A percentile compares a stretch with the other conserved stretches of the same genome.
Evolutionary conservation across 2,888 invertebrate genomes (phyloP).

Genomic region (Odiellus spinosus): DNA sequence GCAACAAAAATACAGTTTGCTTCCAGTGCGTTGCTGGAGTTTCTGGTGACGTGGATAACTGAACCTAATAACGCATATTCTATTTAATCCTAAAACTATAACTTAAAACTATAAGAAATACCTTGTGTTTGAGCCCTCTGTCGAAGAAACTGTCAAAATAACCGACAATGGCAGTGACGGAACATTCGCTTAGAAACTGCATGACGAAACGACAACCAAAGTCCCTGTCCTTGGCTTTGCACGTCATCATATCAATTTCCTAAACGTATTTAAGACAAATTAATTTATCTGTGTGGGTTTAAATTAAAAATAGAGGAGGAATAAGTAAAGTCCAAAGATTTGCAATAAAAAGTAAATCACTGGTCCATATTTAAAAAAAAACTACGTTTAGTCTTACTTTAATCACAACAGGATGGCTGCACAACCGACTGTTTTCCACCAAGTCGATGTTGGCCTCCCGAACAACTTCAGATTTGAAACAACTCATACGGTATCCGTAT

Average conservation of each 20-base stretch:
- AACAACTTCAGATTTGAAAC: slow-evolving; percentile 67
- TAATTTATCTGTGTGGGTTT: not conserved
- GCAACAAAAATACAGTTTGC: slow-evolving; percentile 74
- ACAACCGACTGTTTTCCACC: slow-evolving; percentile 44
- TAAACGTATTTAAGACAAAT: slow-evolving; percentile 33
- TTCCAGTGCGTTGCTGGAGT: slow-evolving; percentile 77
- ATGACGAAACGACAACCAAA: slow-evolving; percentile 54
- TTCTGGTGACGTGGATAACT: slow-evolving; percentile 63
- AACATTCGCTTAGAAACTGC: slow-evolving; percentile 44
- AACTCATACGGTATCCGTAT: slow-evolving; percentile 84
- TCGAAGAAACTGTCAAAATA: slow-evolving; percentile 81
- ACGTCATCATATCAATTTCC: slow-evolving; percentile 55
- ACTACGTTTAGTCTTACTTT: too few relatives aligned
- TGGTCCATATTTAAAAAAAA: too few relatives aligned
- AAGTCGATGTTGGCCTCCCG: slow-evolving; percentile 56
- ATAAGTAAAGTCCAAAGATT: not conserved
- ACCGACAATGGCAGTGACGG: slow-evolving; percentile 64
- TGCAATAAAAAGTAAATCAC: too few relatives aligned
- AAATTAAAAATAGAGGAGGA: not conserved
- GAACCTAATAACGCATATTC: slow-evolving; percentile 31
- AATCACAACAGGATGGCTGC: slow-evolving; percentile 46
- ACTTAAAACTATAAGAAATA: slow-evolving; percentile 5
- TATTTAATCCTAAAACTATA: slow-evolving; percentile 24
- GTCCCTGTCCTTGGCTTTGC: slow-evolving; percentile 43
- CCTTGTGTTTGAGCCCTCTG: slow-evolving; percentile 34